Evolutionary conservation across 2,113 vertebrate genomes (phyloP).

Genomic region (Caretta caretta): DNA sequence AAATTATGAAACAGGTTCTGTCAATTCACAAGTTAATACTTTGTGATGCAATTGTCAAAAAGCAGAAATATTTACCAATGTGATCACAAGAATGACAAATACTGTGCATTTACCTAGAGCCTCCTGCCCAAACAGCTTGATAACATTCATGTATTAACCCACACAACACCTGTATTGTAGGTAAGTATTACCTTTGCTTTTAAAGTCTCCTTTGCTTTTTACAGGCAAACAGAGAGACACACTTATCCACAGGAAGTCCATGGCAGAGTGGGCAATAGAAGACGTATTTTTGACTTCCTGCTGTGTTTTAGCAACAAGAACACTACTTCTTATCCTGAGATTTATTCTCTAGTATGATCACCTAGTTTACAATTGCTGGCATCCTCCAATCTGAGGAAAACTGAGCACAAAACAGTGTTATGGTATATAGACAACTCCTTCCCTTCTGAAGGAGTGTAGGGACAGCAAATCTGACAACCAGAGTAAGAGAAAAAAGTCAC

Average conservation of each 20-base stretch:
- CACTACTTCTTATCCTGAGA: not conserved
- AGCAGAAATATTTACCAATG: not conserved
- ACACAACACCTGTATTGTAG: not conserved
- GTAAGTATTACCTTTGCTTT: not conserved
- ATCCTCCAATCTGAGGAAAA: not conserved
- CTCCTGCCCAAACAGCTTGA: not conserved
- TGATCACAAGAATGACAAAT: accelerated
- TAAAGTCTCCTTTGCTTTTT: not conserved
- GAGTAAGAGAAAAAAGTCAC: not conserved
- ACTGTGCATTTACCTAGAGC: not conserved
- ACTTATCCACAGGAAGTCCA: not conserved
- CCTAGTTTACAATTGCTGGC: not conserved
- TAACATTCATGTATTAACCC: not conserved
- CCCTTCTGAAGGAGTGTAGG: not conserved
- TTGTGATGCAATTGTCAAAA: not conserved
- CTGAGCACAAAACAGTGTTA: not conserved
- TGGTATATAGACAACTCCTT: not conserved
- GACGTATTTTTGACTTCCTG: not conserved
- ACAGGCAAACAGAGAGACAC: not conserved
- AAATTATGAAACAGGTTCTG: not conserved
- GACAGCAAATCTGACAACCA: not conserved
- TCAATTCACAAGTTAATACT: not conserved
- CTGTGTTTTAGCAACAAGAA: not conserved
- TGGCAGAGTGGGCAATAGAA: not conserved
- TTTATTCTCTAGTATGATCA: not conserved